These are phyloP conservation scores for Drosophila aff. DNA, from an alignment of 1,140 invertebrate genomes.

Conservation along the genomic window DNA sequence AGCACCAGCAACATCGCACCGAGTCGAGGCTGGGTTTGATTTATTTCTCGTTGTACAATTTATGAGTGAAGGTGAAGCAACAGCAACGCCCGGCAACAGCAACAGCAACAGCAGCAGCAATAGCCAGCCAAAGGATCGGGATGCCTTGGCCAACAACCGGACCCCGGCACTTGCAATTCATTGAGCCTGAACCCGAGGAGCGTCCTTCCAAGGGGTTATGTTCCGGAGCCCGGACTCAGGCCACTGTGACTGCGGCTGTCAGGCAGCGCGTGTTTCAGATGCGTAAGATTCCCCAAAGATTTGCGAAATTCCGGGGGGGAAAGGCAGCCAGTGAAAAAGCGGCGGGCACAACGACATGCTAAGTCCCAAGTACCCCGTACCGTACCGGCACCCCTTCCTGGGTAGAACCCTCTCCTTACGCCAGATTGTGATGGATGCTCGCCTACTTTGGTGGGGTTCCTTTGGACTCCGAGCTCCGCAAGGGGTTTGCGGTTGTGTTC, in stretches of 20 bases:
- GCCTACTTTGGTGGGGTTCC: conserved; percentile 23
- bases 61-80: conserved; percentile 81
- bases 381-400: not conserved
- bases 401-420: conserved; percentile 26
- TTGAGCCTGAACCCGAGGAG: conserved; percentile 37
- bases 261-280: conserved; percentile 67
- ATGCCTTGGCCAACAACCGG: conserved; percentile 19
- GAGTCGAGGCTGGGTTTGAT: conserved; percentile 73
- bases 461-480: conserved; percentile 2
- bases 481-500: conserved; percentile 29
- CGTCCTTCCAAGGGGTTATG: conserved; percentile 66
- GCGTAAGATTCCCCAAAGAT: conserved; percentile 78
- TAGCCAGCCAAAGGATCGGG: conserved; percentile 19
- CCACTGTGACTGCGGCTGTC: conserved; percentile 46
- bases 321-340: not conserved
- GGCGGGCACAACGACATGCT: conserved; percentile 29
- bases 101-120: conserved; percentile 4
- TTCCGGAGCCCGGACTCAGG: conserved; percentile 22
- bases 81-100: conserved; percentile 11
- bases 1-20: conserved; percentile 44
- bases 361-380: conserved; percentile 22
- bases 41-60: conserved; percentile 81
- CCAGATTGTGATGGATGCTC: conserved; percentile 50
- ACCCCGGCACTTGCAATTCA: conserved; percentile 42
- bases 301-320: conserved; percentile 48